Base-by-base conservation (phyloP, 2,888 invertebrate genomes). In the Nematopogon swammerdamellus region DNA sequence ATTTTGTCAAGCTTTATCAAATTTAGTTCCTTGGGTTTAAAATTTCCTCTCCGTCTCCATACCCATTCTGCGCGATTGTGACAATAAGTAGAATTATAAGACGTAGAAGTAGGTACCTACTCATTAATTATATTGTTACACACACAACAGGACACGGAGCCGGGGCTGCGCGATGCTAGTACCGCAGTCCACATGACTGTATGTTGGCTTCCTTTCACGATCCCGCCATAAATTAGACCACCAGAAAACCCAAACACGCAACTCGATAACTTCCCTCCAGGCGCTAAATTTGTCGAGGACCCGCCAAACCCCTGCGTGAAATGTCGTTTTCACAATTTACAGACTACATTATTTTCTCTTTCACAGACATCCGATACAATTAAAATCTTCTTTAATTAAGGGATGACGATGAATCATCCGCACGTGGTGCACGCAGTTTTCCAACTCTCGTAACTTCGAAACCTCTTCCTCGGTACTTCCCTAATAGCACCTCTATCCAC, bases 361-460 rank as follows among this genome's bases (percentile, higher is more conserved):
- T 73, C 75, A 70, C 75, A 74, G 77, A 75, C 79, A 76, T 76
- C 76, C 77, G 75, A 79, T 79, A 79, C 79, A 80, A 80, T 80
- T 80, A 80, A 79, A 80, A 80, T 80, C 79, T 80, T 80, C 80
- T 80, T 80, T 80, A 80, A 80, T 80, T 80, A 80, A 80, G 80
- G 80, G 72, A 72, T 68, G 67, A 63, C 69, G 61, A 74, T 80
- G 72, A 76, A 80, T 80, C 80, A 80, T 80, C 79, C 70, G 80
- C 80, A 80, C 80, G 80, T 80, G 80, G 80, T 72, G 77, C 79
- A 69, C 72, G 63, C 72, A 76, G 72, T 77, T 76, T 77, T 79
- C 77, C 74, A 72, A 71, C 74, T 71, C 71, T 73, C n/a, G 36
- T 36, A 8, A 36, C 67, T 67, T 69, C 68, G 62, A 63, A 66